Percentiles rank a stretch among this genome's conserved stretches.
Conservation (phyloP, 2,888 invertebrate species). For the Epiblema foenella region DNA sequence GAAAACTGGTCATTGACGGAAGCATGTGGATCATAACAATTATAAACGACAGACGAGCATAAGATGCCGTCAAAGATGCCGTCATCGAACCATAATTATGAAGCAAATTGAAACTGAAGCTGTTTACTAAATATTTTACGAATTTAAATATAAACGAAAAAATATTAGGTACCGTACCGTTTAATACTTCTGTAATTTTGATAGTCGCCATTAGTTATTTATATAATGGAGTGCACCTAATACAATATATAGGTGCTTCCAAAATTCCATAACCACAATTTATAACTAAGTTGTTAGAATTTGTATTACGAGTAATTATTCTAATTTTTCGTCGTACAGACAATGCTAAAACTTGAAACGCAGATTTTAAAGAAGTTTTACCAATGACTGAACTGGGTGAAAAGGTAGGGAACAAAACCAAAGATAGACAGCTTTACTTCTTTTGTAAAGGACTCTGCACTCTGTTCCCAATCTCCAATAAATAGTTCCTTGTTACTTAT, state of each 20-base stretch:
- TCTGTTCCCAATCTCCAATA: conserved; percentile 36
- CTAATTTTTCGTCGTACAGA: too few relatives aligned
- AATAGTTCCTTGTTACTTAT: conserved; percentile 41
- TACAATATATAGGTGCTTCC: too few relatives aligned
- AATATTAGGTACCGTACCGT: not conserved
- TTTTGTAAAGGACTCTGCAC: conserved; percentile 41
- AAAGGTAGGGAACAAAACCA: conserved; percentile 15
- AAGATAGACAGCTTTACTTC: conserved; percentile 29
- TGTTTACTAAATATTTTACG: not conserved
- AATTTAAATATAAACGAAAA: not conserved
- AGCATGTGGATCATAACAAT: conserved; percentile 26
- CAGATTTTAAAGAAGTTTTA: not conserved
- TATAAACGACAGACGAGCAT: not conserved
- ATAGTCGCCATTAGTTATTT: not conserved
- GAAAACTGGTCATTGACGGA: conserved; percentile 30
- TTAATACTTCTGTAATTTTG: not conserved
- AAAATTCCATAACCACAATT: too few relatives aligned
- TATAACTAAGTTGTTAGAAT: too few relatives aligned
- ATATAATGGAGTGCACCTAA: too few relatives aligned
- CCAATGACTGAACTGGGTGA: not conserved
- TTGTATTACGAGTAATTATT: too few relatives aligned
- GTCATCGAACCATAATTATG: conserved; percentile 4
- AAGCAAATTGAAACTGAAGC: conserved; percentile 1
- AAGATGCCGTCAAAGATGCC: too few relatives aligned
- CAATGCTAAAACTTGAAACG: not conserved